phyloP scores from a whole-genome alignment of 2,113 vertebrate genomes.

The Stictonetta naevosa region DNA sequence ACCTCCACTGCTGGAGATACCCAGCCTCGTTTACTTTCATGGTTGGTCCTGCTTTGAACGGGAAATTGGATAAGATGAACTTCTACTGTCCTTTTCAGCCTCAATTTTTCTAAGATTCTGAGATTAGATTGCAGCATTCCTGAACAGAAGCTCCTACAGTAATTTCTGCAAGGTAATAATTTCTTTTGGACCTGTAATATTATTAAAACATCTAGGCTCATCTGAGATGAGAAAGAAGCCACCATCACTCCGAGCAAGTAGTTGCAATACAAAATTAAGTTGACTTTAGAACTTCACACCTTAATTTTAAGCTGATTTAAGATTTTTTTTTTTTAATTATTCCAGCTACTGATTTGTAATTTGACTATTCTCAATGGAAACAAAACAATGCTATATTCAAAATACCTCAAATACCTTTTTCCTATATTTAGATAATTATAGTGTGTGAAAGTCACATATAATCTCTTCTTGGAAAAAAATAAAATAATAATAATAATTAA shows the following conservation, averaged over 20 bases:
- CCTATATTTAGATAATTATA: background rate
- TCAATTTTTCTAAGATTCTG: background rate
- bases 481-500: background rate
- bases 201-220: background rate
- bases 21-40: background rate
- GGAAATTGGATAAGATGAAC: background rate
- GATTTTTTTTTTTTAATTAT: too few species aligned
- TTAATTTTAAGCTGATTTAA: background rate
- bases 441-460: background rate
- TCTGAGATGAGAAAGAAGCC: background rate
- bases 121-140: background rate
- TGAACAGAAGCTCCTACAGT: background rate
- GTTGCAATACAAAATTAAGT: background rate
- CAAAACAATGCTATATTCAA: background rate
- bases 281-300: background rate
- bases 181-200: background rate
- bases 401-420: background rate
- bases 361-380: background rate
- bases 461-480: background rate
- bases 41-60: background rate
- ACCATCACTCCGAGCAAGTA: background rate
- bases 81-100: background rate
- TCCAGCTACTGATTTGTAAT: background rate
- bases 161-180: background rate
- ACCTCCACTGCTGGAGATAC: background rate